phyloP scores from a whole-genome alignment of 2,888 invertebrate genomes.

The Apocheima hispidaria region DNA sequence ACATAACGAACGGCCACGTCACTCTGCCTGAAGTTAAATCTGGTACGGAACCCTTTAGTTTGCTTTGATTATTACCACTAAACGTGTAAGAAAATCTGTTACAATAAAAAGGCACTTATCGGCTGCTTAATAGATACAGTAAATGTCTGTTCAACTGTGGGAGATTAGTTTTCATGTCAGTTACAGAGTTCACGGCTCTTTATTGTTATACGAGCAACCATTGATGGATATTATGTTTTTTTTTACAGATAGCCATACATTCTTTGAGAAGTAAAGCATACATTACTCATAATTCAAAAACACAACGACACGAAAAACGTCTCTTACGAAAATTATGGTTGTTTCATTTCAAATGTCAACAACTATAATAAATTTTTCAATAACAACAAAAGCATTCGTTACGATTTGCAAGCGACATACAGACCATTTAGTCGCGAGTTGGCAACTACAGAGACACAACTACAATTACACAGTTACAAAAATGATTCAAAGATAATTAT shows the following conservation, averaged over 20 bases:
- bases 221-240: no score
- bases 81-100: background rate
- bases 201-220: no score
- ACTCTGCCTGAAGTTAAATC: background rate
- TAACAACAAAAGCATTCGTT: conserved; percentile 29
- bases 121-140: conserved; percentile 11
- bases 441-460: background rate
- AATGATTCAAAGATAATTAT: no score
- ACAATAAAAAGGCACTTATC: conserved; percentile 7
- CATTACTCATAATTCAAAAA: no score
- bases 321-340: background rate
- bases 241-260: no score
- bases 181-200: conserved; percentile 5
- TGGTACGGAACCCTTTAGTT: conserved; percentile 10
- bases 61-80: background rate
- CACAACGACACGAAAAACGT: no score
- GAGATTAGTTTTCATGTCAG: conserved; percentile 23
- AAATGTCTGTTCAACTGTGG: conserved; percentile 10
- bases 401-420: conserved; percentile 13
- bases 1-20: background rate
- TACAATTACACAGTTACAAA: no score
- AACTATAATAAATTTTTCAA: conserved; percentile 19
- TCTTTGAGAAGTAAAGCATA: no score
- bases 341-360: conserved; percentile 10
- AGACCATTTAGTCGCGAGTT: background rate